Evolutionary conservation across 2,888 invertebrate genomes (phyloP), one percentile per base, ranked within the genome.

Genomic region (Griposia aprilina): DNA sequence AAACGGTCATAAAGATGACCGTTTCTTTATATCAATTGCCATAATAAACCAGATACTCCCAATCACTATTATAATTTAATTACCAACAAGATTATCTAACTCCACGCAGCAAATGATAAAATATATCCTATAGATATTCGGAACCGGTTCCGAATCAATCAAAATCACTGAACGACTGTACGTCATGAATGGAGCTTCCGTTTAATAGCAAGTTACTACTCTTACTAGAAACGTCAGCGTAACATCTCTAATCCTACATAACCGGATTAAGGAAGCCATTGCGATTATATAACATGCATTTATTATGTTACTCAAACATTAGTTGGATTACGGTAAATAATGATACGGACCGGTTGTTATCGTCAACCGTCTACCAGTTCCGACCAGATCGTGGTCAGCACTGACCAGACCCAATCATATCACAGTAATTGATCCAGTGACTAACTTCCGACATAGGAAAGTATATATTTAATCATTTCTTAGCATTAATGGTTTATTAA

Each of bases 311-410:
- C 74, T 67, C 65, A 80, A 78, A 80, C 81, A 88, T 86, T 81
- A 78, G 80, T 68, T 71, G 45, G 78, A 55, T 86, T 84, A 82
- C 88, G 86, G 87, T 87, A 82, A 80, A 85, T 86, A 80, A 81
- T 71, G 17, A 80, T 60, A 41, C 23, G 5, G 63, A 80, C 84
- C 74, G 81, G 87, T 88, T 78, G 55, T 65, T 88, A 78, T 83
- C 85, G 78, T 87, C 82, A 80, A 78, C 73, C 8, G 80, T 68
- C 74, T 75, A 59, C 50, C 57, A 59, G 73, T 67, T 78, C 41
- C 45, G 67, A 81, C 52, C 15, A 67, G 76, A 62, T 17, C 68
- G 59, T 59, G 59, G 48, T 82, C 55, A 73, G 60, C 23, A 66
- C 73, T 55, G 75, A 77, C 68, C 66, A 85, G 67, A 66, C 62